Base-by-base conservation (phyloP, 2,113 vertebrate genomes). In the Chamaetylas fuelleborni region DNA sequence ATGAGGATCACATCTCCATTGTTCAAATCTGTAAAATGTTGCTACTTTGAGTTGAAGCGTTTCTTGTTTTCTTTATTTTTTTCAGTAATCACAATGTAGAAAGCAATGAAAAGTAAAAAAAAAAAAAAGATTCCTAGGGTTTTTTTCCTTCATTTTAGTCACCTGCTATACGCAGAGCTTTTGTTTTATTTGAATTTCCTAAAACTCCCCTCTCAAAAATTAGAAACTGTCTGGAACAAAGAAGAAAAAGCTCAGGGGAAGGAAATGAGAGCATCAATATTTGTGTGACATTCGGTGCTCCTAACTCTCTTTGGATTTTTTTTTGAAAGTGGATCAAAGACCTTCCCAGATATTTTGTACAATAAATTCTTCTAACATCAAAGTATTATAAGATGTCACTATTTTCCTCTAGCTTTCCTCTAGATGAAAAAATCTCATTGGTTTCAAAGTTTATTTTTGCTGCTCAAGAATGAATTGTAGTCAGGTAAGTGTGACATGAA, bases 281-380 rank as follows among this genome's bases (percentile, higher is more conserved):
- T 79, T 94, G 40, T 62, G 29, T 71, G 53, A 56, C 53, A 56
- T 54, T 54, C 58, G 60, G 31, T 45, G 36, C 31, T 91, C 48
- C n/a, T 74, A 71, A 89, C 12, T 50, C 26, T 64, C 31, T 28
- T n/a, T 19, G 18, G 40, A 42, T 29, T 58, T 70, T 56, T 56
- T 88, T 64, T 47, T 47, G 11, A 36, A 84, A 79, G 53, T 34
- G n/a, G 61, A 93, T 94, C 81, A 93, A 95, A 95, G 81, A 71
- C 72, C 34, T 87, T 93, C 19, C 31, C 33, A 87, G 36, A 72
- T 91, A 90, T 76, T 93, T 91, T 61, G n/a, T 82, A 90, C 28
- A 65, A 80, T 22, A 82, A 65, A 87, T 93, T 90, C 22, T 25
- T 87, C 28, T 85, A 82, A 90, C 62, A 93, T 91, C 78, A 51